A percentile compares a stretch with the other conserved stretches of the same genome.
Conservation (phyloP, 2,113 vertebrate genomes). For the Cephalophus harveyi region DNA sequence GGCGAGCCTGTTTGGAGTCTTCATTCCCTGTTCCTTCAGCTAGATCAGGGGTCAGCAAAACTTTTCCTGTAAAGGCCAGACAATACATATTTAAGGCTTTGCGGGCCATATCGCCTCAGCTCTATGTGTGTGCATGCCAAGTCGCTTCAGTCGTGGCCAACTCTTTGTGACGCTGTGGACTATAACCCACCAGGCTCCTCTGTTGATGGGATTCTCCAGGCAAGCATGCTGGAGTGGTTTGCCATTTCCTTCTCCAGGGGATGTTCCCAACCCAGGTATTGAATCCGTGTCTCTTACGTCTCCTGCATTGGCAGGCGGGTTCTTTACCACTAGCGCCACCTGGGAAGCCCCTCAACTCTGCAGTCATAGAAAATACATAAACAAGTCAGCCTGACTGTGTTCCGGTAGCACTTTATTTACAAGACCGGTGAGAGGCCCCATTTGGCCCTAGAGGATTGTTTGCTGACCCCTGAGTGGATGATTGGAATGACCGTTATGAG, state of each 20-base stretch:
- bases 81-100: not conserved
- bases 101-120: not conserved
- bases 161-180: not conserved
- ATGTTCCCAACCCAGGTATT: not conserved
- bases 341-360: not conserved
- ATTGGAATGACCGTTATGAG: not conserved
- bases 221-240: not conserved
- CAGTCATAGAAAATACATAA: not conserved
- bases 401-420: not conserved
- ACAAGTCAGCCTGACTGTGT: not conserved
- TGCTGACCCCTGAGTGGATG: not conserved
- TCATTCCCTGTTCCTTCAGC: not conserved
- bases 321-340: not conserved
- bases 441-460: not conserved
- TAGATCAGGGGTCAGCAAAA: not conserved
- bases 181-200: not conserved
- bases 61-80: not conserved
- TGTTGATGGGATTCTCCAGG: not conserved
- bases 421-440: not conserved
- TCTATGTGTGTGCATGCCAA: not conserved
- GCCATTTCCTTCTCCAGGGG: not conserved
- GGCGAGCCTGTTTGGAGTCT: not conserved
- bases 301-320: not conserved
- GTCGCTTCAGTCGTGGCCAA: not conserved
- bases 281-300: not conserved